phyloP scores from a whole-genome alignment of 2,888 invertebrate species.

The Andricus quercusramuli region DNA sequence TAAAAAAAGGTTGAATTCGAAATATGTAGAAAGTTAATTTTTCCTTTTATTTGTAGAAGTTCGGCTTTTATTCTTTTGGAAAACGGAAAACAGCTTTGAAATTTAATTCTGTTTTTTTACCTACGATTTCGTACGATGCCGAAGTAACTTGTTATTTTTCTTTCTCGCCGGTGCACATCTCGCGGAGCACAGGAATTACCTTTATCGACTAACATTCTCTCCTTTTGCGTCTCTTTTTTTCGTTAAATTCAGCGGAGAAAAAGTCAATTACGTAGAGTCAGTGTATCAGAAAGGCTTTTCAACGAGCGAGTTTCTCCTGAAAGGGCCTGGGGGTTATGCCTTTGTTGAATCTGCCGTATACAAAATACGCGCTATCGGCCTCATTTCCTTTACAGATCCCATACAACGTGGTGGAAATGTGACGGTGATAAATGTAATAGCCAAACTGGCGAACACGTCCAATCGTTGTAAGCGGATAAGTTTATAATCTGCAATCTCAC shows the following conservation, averaged over 20 bases:
- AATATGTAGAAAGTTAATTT: not conserved
- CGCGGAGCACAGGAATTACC: constrained; percentile 1
- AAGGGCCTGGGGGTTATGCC: constrained; percentile 39
- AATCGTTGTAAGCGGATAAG: constrained; percentile 29
- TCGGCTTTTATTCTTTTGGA: not conserved
- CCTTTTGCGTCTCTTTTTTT: constrained; percentile 18
- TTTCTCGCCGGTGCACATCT: not conserved
- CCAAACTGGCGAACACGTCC: constrained; percentile 7
- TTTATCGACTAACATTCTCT: constrained; percentile 31
- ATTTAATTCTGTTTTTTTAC: not conserved
- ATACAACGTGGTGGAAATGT: constrained; percentile 16
- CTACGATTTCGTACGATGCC: not conserved
- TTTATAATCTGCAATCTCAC: constrained; percentile 26
- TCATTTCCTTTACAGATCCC: constrained; percentile 29
- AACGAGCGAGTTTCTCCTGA: constrained; percentile 38
- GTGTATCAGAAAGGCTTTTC: constrained; percentile 42
- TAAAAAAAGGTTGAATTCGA: not conserved
- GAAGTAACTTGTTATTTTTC: not conserved
- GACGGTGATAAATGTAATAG: constrained; percentile 12
- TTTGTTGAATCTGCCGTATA: constrained; percentile 41
- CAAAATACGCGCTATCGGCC: constrained; percentile 33
- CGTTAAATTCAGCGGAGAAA: constrained; percentile 35
- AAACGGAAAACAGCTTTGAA: not conserved
- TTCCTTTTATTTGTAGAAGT: not conserved
- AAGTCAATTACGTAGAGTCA: constrained; percentile 39